Evolutionary conservation across 92 coral and sea anemone genomes (phyloP).

Genomic region (Phenganax marumi): DNA sequence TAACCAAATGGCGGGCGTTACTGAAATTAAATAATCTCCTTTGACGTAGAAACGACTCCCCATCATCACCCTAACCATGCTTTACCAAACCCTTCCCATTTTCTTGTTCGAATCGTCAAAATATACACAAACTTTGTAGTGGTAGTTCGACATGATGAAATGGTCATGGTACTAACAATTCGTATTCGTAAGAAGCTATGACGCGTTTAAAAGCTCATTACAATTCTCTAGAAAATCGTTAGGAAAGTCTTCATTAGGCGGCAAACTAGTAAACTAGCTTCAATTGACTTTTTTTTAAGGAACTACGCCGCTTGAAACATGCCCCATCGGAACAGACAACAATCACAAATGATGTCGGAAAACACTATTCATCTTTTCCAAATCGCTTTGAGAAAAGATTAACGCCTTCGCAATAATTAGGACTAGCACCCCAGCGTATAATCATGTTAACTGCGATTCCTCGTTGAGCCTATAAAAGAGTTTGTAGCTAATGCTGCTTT

Average conservation of each 20-base stretch:
- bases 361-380: slow-evolving; percentile 26
- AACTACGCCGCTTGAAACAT: neutral
- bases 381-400: slow-evolving; percentile 15
- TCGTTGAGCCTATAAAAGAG: neutral
- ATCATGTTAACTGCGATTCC: neutral
- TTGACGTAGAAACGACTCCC: too few species aligned
- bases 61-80: too few species aligned
- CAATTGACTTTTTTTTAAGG: neutral
- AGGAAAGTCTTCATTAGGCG: neutral
- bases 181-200: neutral
- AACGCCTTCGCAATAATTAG: slow-evolving; percentile 32
- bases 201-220: neutral
- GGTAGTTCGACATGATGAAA: too few species aligned
- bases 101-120: too few species aligned
- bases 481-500: neutral
- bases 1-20: too few species aligned
- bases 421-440: neutral
- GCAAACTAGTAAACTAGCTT: neutral
- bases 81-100: too few species aligned
- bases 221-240: neutral
- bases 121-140: too few species aligned
- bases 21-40: too few species aligned
- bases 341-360: neutral
- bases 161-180: too few species aligned
- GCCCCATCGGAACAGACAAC: neutral